Conservation (phyloP, 2,113 vertebrate genomes). For the Nycticebus coucang region DNA sequence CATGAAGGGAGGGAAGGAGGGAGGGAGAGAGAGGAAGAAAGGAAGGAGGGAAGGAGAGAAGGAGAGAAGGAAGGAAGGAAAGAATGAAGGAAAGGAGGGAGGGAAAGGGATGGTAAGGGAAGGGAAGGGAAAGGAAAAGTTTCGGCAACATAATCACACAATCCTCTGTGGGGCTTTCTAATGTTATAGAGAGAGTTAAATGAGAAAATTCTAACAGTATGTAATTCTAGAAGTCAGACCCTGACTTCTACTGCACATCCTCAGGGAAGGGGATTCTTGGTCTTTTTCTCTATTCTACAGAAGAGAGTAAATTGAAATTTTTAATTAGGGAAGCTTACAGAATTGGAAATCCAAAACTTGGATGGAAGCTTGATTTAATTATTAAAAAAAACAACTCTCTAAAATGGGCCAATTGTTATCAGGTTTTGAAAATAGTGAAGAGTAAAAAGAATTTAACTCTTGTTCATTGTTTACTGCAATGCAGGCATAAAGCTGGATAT, state of each 20-base stretch:
- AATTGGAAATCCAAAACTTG: background rate
- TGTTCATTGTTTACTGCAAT: background rate
- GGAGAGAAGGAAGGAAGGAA: too few species aligned
- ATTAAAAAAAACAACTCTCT: background rate
- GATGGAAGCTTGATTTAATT: background rate
- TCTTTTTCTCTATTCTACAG: background rate
- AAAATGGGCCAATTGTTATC: background rate
- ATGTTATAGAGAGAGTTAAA: background rate
- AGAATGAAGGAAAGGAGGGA: too few species aligned
- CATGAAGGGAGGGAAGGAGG: too few species aligned
- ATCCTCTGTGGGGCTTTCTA: background rate
- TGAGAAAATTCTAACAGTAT: background rate
- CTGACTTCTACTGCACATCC: background rate
- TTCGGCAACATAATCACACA: background rate
- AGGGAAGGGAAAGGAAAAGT: background rate
- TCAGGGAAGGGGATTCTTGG: background rate
- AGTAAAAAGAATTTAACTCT: background rate
- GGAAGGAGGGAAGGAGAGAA: too few species aligned
- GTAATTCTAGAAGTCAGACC: background rate
- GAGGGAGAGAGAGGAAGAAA: too few species aligned
- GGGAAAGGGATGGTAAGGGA: too few species aligned
- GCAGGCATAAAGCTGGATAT: background rate
- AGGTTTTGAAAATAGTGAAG: slow-evolving; percentile 16
- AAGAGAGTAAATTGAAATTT: background rate
- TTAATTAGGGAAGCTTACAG: background rate